Evolutionary conservation across 1,140 invertebrate genomes (phyloP), one percentile per base, ranked within the genome.

Genomic region (Temnothorax longispinosus): DNA sequence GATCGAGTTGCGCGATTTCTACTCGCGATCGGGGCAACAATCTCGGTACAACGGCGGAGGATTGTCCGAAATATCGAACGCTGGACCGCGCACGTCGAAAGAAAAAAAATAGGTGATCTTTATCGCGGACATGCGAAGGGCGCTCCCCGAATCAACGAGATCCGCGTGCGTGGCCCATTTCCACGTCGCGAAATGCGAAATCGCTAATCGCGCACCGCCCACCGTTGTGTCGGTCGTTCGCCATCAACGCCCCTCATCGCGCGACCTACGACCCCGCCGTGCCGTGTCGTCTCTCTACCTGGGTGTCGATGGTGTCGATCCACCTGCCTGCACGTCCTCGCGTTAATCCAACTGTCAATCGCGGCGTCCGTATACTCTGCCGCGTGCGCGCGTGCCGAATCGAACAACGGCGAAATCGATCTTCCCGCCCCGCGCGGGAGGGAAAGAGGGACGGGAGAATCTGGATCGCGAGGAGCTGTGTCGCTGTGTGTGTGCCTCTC

Each of bases 261-360:
- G 47, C 38, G 27, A 27, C 27, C 27, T 27, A 27, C 27, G 27
- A 27, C 27, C 27, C 27, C 27, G 27, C 27, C 27, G 27, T 27
- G 27, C 27, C 27, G 27, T 1, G 27, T 27, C 27, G 27, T 27
- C 27, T 58, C 35, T 69, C 41, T 69, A 69, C 65, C 65, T 69
- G 38, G 10, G 0, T 47, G 65, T 69, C 41, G 13, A 3, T 60
- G 10, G 0, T 47, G 65, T 69, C 41, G 5, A 3, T 60, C 27
- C 11, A 44, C 38, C 35, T 65, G 41, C 3, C 8, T 8, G 15
- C 27, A 7, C 38, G 35, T 67, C n/a, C 64, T 44, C 41, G 65
- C 41, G 41, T 69, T 3, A 27, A 27, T 15, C n/a, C n/a, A 47
- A 69, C 65, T 69, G 65, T 69, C 65, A 69, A 69, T 69, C 65